Evolutionary conservation across 37 sponge, comb jelly and placozoan species (phyloP).

Genomic region (Axinella damicornis): DNA sequence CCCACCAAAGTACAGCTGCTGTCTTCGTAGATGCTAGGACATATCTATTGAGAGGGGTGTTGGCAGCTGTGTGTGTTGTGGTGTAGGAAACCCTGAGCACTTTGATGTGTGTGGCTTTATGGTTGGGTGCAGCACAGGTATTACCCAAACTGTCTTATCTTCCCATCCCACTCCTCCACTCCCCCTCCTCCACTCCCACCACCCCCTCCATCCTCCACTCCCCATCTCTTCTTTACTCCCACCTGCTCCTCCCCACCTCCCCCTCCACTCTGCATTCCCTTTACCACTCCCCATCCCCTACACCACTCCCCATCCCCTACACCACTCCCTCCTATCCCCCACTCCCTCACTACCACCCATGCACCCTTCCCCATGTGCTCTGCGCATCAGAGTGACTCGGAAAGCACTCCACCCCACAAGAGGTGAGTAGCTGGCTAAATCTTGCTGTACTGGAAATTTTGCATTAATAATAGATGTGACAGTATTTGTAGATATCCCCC

Average conservation of each 20-base stretch:
- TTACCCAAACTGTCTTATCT: too few species aligned
- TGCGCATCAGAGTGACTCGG: conserved; percentile 9
- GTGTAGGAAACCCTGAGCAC: too few species aligned
- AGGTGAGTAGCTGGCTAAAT: conserved; percentile 13
- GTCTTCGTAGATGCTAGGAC: too few species aligned
- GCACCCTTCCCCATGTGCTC: background rate
- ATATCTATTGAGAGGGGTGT: too few species aligned
- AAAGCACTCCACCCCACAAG: background rate
- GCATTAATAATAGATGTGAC: too few species aligned
- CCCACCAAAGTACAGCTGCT: too few species aligned
- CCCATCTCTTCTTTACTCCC: background rate
- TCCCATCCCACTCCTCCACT: background rate
- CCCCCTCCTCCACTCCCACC: background rate
- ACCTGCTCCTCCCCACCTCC: background rate
- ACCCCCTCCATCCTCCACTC: background rate
- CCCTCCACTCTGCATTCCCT: background rate
- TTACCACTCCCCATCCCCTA: background rate
- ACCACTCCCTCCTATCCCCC: background rate
- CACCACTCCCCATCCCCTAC: background rate
- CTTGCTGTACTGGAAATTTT: too few species aligned
- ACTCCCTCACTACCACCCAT: too few species aligned
- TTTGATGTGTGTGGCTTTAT: too few species aligned
- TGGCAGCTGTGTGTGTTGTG: too few species aligned
- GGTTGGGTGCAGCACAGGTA: too few species aligned
- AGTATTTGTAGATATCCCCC: too few species aligned